Base-by-base conservation (phyloP, 2,797 vertebrate genomes). In the Paedocypris micromegethes region DNA sequence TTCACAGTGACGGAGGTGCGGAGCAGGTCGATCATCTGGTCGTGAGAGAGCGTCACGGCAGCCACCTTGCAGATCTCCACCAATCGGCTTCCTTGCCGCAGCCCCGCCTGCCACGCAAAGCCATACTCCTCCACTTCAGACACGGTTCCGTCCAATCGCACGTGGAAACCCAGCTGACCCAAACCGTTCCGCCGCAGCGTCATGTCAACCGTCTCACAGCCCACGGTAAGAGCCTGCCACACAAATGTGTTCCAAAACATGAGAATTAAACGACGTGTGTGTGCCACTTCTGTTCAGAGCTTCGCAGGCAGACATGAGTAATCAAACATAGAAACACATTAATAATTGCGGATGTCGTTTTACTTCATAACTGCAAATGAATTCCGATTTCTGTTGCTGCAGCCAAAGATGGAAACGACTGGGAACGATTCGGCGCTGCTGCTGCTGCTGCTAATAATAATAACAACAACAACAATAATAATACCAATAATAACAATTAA, bases 11-110 rank as follows among this genome's bases (percentile, higher is more conserved):
- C 94, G 0, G 95, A 97, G 0, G 95, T 98, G 54, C 95, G 92
- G 56, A 98, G 88, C 5, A 97, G 88, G 86, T 98, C 95, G 0
- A 98, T 93, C 94, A 97, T 97, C 86, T 98, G 95, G 60, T 98
- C 95, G 0, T 98, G 95, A 40, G 85, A 93, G 5, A 98, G 87
- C 0, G 94, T 94, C 71, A 95, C 93, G 0, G 95, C 92, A 0
- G 95, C 95, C 61, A 96, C 95, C 72, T 97, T 98, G 86, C 95
- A 97, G 78, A 97, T 94, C 83, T 97, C 95, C 50, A 97, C 93
- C 59, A 97, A 77, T 0, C 94, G 91, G 77, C 95, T 97, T 62
- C 95, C 95, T 63, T 95, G 93, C 8, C 95, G 88, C 62, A 98
- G 85, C 0, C 95, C 95, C 0, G 96, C 94, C 79, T 97, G 95